These are phyloP conservation scores for Amblyjoppa proteus DNA, from an alignment of 2,888 invertebrate species.

Conservation along the genomic window DNA sequence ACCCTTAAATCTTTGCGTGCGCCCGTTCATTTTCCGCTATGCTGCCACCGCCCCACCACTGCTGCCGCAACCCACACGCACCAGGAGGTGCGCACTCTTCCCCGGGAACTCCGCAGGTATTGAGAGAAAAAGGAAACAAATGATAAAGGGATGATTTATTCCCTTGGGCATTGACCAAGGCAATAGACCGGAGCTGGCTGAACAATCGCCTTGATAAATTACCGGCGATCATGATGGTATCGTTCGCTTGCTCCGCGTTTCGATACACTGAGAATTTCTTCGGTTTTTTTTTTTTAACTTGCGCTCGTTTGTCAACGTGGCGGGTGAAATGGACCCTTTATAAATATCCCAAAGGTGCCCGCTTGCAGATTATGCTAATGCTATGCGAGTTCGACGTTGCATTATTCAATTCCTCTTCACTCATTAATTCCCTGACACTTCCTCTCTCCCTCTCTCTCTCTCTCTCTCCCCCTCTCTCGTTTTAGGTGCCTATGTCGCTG, in stretches of 20 bases:
- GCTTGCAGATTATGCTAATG: constrained; percentile 55
- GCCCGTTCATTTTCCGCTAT: constrained; percentile 16
- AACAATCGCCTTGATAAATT: constrained; percentile 35
- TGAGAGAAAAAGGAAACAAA: constrained; percentile 21
- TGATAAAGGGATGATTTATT: constrained; percentile 19
- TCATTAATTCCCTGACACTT: constrained; percentile 45
- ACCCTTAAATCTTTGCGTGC: constrained; percentile 47
- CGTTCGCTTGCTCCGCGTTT: background rate
- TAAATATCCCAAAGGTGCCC: constrained; percentile 3
- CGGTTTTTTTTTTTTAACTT: background rate
- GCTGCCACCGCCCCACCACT: background rate
- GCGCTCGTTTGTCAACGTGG: background rate
- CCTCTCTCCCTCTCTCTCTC: background rate
- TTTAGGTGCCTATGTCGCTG: background rate
- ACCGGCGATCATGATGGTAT: constrained; percentile 12
- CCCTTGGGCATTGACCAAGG: background rate
- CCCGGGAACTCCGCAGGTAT: background rate
- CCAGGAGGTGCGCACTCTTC: background rate
- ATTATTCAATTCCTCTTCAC: constrained; percentile 53
- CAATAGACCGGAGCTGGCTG: constrained; percentile 4
- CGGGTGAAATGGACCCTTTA: background rate
- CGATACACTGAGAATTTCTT: background rate
- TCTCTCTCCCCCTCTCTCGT: no score
- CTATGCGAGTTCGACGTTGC: constrained; percentile 13
- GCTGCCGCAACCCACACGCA: background rate